Conservation (phyloP, 2,113 vertebrate species). For the Murina feae region DNA sequence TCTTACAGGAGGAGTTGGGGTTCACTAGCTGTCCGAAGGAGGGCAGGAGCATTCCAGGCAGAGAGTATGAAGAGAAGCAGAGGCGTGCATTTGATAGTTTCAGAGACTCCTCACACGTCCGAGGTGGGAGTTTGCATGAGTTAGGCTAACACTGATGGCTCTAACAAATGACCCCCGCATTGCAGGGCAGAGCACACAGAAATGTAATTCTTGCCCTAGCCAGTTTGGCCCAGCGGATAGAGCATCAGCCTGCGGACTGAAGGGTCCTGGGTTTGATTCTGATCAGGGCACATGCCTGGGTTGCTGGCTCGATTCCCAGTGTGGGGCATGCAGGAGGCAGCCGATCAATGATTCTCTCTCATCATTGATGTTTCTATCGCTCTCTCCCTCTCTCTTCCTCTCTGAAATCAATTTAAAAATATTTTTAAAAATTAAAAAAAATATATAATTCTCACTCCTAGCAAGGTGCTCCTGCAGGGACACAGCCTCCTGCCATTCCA, state of each 20-base stretch:
- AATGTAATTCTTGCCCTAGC: background rate
- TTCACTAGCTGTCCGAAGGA: background rate
- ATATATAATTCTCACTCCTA: background rate
- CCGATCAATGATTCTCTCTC: no score
- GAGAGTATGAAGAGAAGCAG: background rate
- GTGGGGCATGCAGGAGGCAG: no score
- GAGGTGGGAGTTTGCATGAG: fast-evolving
- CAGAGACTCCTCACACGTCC: background rate
- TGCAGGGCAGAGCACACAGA: no score
- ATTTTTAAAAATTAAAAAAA: background rate
- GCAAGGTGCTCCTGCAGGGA: background rate
- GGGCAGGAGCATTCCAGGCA: background rate
- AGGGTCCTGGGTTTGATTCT: no score
- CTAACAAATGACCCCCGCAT: background rate
- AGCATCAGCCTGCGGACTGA: no score
- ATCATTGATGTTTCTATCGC: no score
- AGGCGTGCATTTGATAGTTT: fast-evolving
- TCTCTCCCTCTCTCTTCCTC: no score
- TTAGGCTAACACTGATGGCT: background rate
- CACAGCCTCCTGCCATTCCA: background rate
- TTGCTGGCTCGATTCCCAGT: no score
- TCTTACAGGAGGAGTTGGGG: background rate
- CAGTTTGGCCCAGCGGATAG: no score
- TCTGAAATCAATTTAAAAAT: no score
- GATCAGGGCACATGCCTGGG: no score